Percentiles rank a stretch among this genome's conserved stretches.
phyloP scores from a whole-genome alignment of 2,888 invertebrate species.

The Platerodrilus igneus region DNA sequence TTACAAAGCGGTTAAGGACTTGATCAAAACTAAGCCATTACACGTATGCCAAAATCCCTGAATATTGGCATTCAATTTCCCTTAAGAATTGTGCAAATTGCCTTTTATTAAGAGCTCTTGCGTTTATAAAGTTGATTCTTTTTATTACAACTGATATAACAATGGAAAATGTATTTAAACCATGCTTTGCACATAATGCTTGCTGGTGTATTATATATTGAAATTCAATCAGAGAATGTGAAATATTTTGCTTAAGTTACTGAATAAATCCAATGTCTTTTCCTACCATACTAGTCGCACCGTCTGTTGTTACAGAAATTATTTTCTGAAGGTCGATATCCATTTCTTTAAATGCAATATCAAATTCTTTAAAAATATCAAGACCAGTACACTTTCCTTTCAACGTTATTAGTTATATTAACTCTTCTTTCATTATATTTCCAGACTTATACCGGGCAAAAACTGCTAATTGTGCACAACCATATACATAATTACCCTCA shows the following conservation, averaged over 20 bases:
- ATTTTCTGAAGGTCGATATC: slow-evolving; percentile 12
- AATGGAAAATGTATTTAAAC: slow-evolving; percentile 20
- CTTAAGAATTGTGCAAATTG: slow-evolving; percentile 19
- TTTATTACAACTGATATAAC: slow-evolving; percentile 21
- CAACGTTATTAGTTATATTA: slow-evolving; percentile 16
- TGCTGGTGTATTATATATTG: slow-evolving; percentile 18
- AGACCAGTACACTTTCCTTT: slow-evolving; percentile 17
- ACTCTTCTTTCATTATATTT: slow-evolving; percentile 16
- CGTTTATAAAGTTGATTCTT: slow-evolving; percentile 20
- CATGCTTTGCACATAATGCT: slow-evolving; percentile 13
- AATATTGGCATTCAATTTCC: no score
- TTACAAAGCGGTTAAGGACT: no score
- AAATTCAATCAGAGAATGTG: slow-evolving; percentile 13
- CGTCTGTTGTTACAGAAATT: slow-evolving; percentile 6
- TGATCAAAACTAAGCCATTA: no score
- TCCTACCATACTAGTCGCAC: slow-evolving; percentile 16
- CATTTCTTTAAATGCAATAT: slow-evolving; percentile 15
- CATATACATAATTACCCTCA: slow-evolving; percentile 12
- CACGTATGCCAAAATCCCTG: no score
- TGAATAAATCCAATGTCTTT: slow-evolving; percentile 13
- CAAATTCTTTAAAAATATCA: slow-evolving; percentile 19
- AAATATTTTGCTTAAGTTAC: no score
- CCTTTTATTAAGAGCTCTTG: slow-evolving; percentile 17
- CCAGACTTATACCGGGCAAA: slow-evolving; percentile 13
- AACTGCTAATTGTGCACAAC: slow-evolving; percentile 14